Evolutionary conservation across 2,113 vertebrate species (phyloP).

Genomic region (Plectropomus leopardus): DNA sequence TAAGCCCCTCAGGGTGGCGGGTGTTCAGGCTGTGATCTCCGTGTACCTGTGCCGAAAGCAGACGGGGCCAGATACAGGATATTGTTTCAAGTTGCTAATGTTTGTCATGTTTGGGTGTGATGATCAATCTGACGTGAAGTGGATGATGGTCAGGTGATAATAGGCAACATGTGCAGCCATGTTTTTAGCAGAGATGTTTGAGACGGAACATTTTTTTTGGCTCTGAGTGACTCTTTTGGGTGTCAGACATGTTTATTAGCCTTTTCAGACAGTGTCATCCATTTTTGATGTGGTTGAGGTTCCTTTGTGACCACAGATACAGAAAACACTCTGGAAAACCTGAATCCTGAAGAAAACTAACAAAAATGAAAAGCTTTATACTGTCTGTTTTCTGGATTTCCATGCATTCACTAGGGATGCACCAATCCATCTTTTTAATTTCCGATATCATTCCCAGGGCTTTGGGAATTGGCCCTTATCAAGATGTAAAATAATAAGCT

Average conservation of each 20-base stretch:
- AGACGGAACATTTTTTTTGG: not conserved
- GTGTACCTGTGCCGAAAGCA: constrained; percentile 20
- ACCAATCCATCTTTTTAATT: no score
- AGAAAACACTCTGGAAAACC: not conserved
- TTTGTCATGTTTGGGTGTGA: not conserved
- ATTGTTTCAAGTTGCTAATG: constrained; percentile 21
- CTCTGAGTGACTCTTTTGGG: not conserved
- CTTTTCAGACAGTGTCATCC: not conserved
- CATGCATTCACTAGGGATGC: no score
- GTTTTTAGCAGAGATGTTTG: not conserved
- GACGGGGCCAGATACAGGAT: not conserved
- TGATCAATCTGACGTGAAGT: constrained; percentile 22
- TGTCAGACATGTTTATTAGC: no score
- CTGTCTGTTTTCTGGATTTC: not conserved
- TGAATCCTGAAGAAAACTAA: not conserved
- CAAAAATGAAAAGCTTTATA: no score
- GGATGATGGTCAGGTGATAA: constrained; percentile 13
- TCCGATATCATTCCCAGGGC: no score
- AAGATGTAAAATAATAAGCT: no score
- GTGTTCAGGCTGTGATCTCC: constrained; percentile 24
- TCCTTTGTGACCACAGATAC: not conserved
- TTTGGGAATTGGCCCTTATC: no score
- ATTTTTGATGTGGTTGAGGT: not conserved
- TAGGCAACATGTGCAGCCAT: not conserved
- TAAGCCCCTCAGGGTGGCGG: constrained; percentile 12